Conservation (phyloP, 2,797 vertebrate species). For the Allobates femoralis region DNA sequence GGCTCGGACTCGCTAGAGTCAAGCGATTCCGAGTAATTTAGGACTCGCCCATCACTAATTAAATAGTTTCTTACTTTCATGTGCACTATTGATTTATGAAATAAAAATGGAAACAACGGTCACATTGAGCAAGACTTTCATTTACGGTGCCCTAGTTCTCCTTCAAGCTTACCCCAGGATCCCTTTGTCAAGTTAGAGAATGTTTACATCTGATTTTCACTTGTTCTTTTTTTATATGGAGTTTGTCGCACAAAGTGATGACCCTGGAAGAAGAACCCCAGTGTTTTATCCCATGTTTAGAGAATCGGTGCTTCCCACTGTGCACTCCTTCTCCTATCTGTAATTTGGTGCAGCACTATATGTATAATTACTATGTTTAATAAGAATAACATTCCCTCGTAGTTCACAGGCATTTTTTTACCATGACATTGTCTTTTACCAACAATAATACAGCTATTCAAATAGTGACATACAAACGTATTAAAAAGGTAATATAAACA, state of each 20-base stretch:
- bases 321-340: neutral
- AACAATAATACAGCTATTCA: conserved; percentile 35
- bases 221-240: too few relatives aligned
- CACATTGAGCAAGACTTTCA: too few relatives aligned
- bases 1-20: too few relatives aligned
- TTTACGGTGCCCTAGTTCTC: too few relatives aligned
- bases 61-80: too few relatives aligned
- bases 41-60: too few relatives aligned
- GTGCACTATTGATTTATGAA: too few relatives aligned
- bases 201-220: too few relatives aligned
- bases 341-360: conserved; percentile 24
- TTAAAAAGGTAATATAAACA: conserved; percentile 45
- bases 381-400: conserved; percentile 42
- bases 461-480: conserved; percentile 35
- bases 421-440: conserved; percentile 11
- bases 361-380: conserved; percentile 37
- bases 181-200: too few relatives aligned
- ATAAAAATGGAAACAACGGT: too few relatives aligned
- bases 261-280: neutral
- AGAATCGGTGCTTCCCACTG: neutral
- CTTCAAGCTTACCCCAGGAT: too few relatives aligned
- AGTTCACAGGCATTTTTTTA: conserved; percentile 34
- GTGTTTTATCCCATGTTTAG: neutral
- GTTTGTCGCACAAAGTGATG: neutral
- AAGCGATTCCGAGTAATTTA: too few relatives aligned